Base-by-base conservation (phyloP, 1,140 invertebrate genomes). In the Trachymyrmex cornetzi region DNA sequence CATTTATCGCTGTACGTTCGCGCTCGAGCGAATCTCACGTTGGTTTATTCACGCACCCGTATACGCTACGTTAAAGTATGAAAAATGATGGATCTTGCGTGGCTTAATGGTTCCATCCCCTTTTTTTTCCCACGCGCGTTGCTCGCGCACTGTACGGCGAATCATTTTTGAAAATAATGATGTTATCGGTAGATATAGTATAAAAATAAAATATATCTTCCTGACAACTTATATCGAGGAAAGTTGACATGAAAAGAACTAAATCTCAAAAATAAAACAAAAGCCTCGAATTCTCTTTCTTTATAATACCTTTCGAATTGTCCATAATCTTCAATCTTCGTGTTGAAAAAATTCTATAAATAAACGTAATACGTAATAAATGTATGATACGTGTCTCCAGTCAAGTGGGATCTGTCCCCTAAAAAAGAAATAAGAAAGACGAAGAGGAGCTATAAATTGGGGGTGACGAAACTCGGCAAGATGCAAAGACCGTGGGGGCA, bases 401-500 rank as follows among this genome's bases (percentile, higher is more conserved):
- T 71, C 34, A 19, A 38, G 44, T 55, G 11, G 16, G 22, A 22
- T 48, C 38, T 50, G 9, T 7, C 3, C 24, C 57, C 14, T 0
- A 48, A 55, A 38, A 30, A 87, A 79, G 77, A 88, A 91, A 87
- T 85, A 85, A 90, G 48, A 55, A 64, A 30, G 55, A 85, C n/a
- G 64, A 82, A 81, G 92, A 92, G 91, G 77, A 86, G 90, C 89
- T 85, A 93, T 93, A 94, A 93, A 94, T 93, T 91, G 67, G 67
- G 59, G 82, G 50, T 61, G 66, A 16, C 30, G 61, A 88, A 90
- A 86, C 85, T 91, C 64, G 91, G 66, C 71, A 88, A 88, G 92
- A 94, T 94, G 92, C 93, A 94, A 93, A 93, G 87, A 91, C 91
- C 84, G 87, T 81, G 88, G 81, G 81, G 88, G 91, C 93, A 93